Percentiles rank a stretch among this genome's conserved stretches.
These are phyloP conservation scores for Diarsia brunnea DNA, from an alignment of 2,888 invertebrate species.

Conservation along the genomic window DNA sequence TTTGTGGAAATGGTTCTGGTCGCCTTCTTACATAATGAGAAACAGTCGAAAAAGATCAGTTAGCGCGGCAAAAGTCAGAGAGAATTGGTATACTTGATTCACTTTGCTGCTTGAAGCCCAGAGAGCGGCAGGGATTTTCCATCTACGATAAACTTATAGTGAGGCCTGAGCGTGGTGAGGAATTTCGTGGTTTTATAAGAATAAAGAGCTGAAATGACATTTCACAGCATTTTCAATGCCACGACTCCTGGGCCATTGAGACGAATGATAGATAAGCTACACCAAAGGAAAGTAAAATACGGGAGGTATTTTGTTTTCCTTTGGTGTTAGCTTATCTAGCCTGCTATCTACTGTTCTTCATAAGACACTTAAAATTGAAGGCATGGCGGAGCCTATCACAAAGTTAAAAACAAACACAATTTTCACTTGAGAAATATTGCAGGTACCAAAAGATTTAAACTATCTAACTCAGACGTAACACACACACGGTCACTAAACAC, in stretches of 20 bases:
- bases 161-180: too few relatives aligned
- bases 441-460: not conserved
- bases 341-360: not conserved
- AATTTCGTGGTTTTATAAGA: not conserved
- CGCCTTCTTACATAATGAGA: not conserved
- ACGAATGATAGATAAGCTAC: not conserved
- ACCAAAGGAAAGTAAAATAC: not conserved
- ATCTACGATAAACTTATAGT: not conserved
- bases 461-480: not conserved
- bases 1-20: not conserved
- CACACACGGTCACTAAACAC: constrained; percentile 3
- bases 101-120: not conserved
- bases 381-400: too few relatives aligned
- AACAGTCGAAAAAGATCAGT: not conserved
- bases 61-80: not conserved
- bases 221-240: not conserved
- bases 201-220: not conserved
- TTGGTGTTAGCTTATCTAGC: too few relatives aligned
- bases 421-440: not conserved
- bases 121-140: not conserved
- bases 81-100: not conserved
- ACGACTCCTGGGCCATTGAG: not conserved
- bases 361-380: not conserved
- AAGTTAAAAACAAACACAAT: too few relatives aligned
- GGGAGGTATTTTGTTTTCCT: too few relatives aligned